Evolutionary conservation across 1,140 invertebrate species (phyloP).

Genomic region (Episyrphus balteatus): DNA sequence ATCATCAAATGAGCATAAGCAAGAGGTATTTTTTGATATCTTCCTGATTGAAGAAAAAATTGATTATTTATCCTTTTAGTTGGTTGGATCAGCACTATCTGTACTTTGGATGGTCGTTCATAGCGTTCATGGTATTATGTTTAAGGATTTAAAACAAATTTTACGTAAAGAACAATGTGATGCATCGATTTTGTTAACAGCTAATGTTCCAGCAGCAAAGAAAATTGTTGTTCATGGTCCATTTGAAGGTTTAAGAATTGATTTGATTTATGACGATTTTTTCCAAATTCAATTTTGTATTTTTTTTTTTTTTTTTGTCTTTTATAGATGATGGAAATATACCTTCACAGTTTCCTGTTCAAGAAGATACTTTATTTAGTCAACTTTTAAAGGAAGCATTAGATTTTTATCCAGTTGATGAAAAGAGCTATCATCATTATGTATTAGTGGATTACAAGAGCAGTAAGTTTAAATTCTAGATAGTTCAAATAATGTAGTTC

Average conservation of each 20-base stretch:
- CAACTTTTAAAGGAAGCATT: constrained; percentile 91
- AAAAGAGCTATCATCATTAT: constrained; percentile 77
- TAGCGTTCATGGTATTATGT: constrained; percentile 97
- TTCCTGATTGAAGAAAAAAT: background rate
- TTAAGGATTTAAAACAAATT: constrained; percentile 98
- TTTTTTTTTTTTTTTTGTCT: background rate
- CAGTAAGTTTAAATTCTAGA: constrained; percentile 71
- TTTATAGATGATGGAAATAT: constrained; percentile 73
- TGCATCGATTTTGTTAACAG: constrained; percentile 91
- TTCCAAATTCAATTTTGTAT: background rate
- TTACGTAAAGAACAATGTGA: constrained; percentile 98
- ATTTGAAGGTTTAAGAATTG: constrained; percentile 39
- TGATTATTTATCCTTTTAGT: constrained; percentile 15
- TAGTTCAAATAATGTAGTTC: too few species aligned
- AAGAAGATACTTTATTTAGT: constrained; percentile 97
- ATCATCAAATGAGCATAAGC: constrained; percentile 85
- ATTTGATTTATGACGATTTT: constrained; percentile 25
- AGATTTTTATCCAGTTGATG: constrained; percentile 95
- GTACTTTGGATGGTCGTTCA: constrained; percentile 96
- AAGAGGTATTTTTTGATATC: constrained; percentile 45
- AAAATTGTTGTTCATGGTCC: constrained; percentile 98
- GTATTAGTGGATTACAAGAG: constrained; percentile 97
- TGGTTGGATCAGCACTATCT: constrained; percentile 87
- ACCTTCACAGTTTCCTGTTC: constrained; percentile 95
- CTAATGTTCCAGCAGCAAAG: constrained; percentile 97